Conservation (phyloP, 2,797 vertebrate genomes). For the Sardinella longiceps region DNA sequence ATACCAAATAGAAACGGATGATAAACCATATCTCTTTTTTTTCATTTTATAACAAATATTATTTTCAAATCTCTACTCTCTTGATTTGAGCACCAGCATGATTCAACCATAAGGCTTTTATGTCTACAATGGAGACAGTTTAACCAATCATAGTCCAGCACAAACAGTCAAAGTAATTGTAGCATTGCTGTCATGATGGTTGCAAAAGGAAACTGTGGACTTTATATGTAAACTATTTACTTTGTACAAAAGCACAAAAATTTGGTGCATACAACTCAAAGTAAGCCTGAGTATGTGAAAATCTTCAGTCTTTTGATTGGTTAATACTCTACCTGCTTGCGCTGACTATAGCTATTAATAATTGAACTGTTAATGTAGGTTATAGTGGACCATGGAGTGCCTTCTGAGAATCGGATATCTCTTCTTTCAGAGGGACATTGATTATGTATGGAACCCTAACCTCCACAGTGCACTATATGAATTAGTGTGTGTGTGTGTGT, state of each 20-base stretch:
- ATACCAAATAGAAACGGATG: not conserved
- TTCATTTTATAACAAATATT: not conserved
- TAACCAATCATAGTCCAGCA: not conserved
- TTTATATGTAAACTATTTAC: conserved; percentile 26
- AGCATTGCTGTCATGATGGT: not conserved
- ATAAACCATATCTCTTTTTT: not conserved
- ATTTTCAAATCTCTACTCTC: not conserved
- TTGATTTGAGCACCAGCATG: conserved; percentile 15
- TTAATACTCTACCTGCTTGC: conserved; percentile 1
- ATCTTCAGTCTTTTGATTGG: not conserved
- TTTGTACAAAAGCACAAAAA: conserved; percentile 24
- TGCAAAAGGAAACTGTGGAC: not conserved
- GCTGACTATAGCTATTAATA: not conserved
- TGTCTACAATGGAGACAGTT: not conserved
- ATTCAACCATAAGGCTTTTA: not conserved
- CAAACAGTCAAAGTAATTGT: not conserved
- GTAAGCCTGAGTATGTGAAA: not conserved
- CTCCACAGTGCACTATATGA: not conserved
- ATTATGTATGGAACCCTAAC: not conserved
- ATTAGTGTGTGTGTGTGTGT: conserved; percentile 12
- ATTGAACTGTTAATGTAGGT: conserved; percentile 1
- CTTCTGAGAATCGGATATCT: not conserved
- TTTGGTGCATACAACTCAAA: not conserved
- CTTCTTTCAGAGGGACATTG: not conserved
- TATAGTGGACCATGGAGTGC: not conserved